A percentile compares a stretch with the other conserved stretches of the same genome.
These are phyloP conservation scores for Gobio occitaniae DNA, from an alignment of 2,797 vertebrate species.

Conservation along the genomic window DNA sequence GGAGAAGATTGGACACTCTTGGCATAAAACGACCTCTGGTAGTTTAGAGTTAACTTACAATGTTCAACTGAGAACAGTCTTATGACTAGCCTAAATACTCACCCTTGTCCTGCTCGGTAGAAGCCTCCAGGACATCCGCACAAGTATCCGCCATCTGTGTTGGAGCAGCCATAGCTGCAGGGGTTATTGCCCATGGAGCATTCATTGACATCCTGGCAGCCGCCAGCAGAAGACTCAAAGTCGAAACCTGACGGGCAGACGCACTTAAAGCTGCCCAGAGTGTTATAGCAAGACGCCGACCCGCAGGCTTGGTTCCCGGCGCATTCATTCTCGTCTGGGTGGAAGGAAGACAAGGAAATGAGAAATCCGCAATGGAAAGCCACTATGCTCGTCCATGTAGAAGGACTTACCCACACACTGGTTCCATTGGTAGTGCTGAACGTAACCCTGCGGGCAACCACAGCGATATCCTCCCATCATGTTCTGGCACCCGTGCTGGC, in stretches of 20 bases:
- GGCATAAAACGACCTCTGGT: background rate
- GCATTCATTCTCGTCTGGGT: constrained; percentile 85
- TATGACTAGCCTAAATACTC: constrained; percentile 62
- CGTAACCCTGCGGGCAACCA: constrained; percentile 84
- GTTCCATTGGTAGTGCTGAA: constrained; percentile 88
- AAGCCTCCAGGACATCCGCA: constrained; percentile 88
- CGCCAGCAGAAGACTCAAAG: constrained; percentile 77
- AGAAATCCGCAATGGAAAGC: background rate
- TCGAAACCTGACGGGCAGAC: constrained; percentile 85
- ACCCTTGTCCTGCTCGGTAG: constrained; percentile 93
- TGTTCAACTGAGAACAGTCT: background rate
- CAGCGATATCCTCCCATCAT: constrained; percentile 85
- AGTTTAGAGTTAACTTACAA: background rate
- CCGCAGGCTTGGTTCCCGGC: constrained; percentile 74
- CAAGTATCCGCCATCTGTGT: constrained; percentile 84
- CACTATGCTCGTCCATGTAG: background rate
- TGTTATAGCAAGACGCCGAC: constrained; percentile 87
- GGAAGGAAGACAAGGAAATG: background rate
- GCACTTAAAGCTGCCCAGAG: constrained; percentile 84
- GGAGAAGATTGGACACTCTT: background rate
- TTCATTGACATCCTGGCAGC: constrained; percentile 86
- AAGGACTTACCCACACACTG: constrained; percentile 85
- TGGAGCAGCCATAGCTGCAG: constrained; percentile 86
- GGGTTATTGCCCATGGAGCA: constrained; percentile 74
- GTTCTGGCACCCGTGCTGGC: constrained; percentile 86